Base-by-base conservation (phyloP, 2,113 vertebrate species). In the Anguilla japonica region DNA sequence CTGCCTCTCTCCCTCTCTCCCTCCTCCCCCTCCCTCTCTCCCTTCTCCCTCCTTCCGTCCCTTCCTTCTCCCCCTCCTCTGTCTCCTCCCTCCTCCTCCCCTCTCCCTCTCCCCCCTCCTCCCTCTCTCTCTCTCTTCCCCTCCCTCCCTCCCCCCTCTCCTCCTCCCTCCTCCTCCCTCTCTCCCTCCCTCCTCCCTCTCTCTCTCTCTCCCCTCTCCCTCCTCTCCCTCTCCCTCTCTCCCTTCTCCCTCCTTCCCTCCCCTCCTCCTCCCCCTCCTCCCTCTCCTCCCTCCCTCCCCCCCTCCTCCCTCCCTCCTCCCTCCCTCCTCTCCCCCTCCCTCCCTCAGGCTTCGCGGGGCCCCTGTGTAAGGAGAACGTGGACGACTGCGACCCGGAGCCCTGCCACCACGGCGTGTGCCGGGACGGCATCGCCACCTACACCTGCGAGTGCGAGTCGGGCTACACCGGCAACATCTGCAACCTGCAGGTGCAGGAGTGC, bases 381-480 rank as follows among this genome's bases (percentile, higher is more conserved):
- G 93, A 99, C 83, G 98, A 99, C 91, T 99, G 98, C 71, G 89
- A 95, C 43, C 98, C 97, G 0, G 95, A 97, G 41, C 98, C 97
- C 0, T 99, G 98, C 91, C 98, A 99, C 93, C 95, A 99, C 0
- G 98, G 98, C 50, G 90, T 91, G 13, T 99, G 98, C 88, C 96
- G 95, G 81, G 98, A 99, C 2, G 97, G 97, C 60, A 99, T 99
- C 0, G 97, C 97, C 83, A 97, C 96, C 0, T 99, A 93, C 92
- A 96, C 94, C 0, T 99, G 98, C 67, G 87, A 97, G 43, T 99
- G 98, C 91, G 79, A 89, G 0, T 94, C 96, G 0, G 98, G 98
- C 14, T 99, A 97, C 93, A 97, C 96, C 83, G 97, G 98, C 1
- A 95, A 95, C 91, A 99, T 99, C 88, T 99, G 98, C 92, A 97